Conservation (phyloP, 2,888 invertebrate species). For the Coleophora deauratella region DNA sequence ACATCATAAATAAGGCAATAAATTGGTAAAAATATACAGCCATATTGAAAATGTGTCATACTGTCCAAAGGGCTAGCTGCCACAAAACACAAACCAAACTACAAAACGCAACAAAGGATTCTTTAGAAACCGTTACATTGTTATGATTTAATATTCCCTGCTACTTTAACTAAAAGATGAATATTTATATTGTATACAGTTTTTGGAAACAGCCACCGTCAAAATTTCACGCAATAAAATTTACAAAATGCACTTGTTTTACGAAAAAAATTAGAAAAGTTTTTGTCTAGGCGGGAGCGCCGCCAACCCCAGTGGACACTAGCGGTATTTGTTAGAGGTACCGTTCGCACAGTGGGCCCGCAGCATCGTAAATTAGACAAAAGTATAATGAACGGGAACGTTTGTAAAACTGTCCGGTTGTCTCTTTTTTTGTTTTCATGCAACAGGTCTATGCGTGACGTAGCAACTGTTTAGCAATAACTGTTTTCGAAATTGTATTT, state of each 20-base stretch:
- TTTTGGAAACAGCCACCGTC: slow-evolving; percentile 52
- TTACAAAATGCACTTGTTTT: slow-evolving; percentile 43
- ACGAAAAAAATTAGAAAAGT: slow-evolving; percentile 42
- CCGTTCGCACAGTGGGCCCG: slow-evolving; percentile 52
- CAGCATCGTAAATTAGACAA: slow-evolving; percentile 54
- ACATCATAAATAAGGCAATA: too few relatives aligned
- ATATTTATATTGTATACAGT: slow-evolving; percentile 36
- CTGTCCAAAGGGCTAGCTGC: not conserved
- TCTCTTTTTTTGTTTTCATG: slow-evolving; percentile 29
- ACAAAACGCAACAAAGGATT: not conserved
- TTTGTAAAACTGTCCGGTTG: slow-evolving; percentile 59
- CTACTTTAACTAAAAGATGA: slow-evolving; percentile 48
- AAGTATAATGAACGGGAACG: slow-evolving; percentile 56
- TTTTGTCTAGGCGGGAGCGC: slow-evolving; percentile 21
- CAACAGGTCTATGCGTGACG: slow-evolving; percentile 27
- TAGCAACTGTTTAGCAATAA: slow-evolving; percentile 16
- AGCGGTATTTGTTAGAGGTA: slow-evolving; percentile 43
- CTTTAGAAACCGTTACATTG: slow-evolving; percentile 16
- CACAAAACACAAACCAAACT: not conserved
- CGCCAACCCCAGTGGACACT: slow-evolving; percentile 27
- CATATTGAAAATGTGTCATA: too few relatives aligned
- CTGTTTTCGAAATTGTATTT: too few relatives aligned
- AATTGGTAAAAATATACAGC: too few relatives aligned
- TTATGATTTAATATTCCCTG: slow-evolving; percentile 35
- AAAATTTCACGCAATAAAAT: slow-evolving; percentile 56